Evolutionary conservation across 2,113 vertebrate species (phyloP), one percentile per base, ranked within the genome.

Genomic region (Amphilophus citrinellus): DNA sequence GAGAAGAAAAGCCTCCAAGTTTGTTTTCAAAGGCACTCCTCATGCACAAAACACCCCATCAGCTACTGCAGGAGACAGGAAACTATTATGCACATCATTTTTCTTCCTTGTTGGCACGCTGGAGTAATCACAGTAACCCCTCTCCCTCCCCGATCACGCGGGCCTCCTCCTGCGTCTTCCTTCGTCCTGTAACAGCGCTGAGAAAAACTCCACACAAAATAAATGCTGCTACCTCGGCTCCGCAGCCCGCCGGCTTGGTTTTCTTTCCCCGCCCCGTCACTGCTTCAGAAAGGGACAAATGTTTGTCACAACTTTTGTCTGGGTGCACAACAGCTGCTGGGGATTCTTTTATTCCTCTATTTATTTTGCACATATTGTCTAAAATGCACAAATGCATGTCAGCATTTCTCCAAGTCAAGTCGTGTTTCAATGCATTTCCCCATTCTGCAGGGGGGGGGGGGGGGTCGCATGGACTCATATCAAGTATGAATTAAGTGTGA

Each of bases 21-120:
- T 86, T 75, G 76, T 80, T 90, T 89, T 84, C 60, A 84, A 71
- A 86, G 81, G 61, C 76, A 32, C 83, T 42, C 7, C 80, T 89
- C 76, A 9, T 42, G 66, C 76, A 85, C 50, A 59, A 65, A 91
- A 94, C 93, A 93, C 86, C 87, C 89, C 91, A 93, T 91, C 92
- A 94, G 85, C 87, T 86, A 56, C 87, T 88, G 80, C 84, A 79
- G 78, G 82, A 84, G 91, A 88, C 87, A 83, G 92, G 87, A 91
- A 92, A 84, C 90, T 53, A 89, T 91, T 88, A 89, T 53, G 77
- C 92, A 94, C 92, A 42, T 93, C 80, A 44, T 93, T 92, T 88
- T 86, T 94, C 93, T 88, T 92, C 35, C n/a, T 62, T 76, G 84
- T 37, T 90, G 89, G 84, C 87, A 87, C 86, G 44, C 76, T 73